Conservation (phyloP, 30 jellyfish, hydroid and myxozoan genomes). For the Morbakka virulenta region DNA sequence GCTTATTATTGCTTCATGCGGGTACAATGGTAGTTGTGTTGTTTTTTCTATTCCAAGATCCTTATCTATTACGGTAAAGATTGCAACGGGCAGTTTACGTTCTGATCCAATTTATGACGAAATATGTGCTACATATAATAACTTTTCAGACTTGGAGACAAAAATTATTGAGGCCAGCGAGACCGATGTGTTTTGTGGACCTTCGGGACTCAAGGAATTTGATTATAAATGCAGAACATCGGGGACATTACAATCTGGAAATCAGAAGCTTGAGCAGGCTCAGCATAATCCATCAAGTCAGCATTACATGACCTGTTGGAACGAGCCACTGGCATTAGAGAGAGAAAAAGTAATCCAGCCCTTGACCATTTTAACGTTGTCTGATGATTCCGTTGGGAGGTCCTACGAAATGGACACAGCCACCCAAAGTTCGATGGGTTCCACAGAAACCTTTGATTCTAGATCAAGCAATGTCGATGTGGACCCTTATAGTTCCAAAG, state of each 20-base stretch:
- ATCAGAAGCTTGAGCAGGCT: background rate
- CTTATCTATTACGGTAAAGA: constrained; percentile 71
- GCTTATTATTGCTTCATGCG: constrained; percentile 75
- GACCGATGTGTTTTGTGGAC: constrained; percentile 10
- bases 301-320: background rate
- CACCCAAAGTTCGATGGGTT: background rate
- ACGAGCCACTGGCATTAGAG: background rate
- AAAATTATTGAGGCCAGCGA: constrained; percentile 45
- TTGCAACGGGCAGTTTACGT: constrained; percentile 65
- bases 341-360: background rate
- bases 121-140: constrained; percentile 58
- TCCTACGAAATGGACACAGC: background rate
- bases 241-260: background rate
- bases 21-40: constrained; percentile 57
- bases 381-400: background rate
- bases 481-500: background rate
- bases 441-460: background rate
- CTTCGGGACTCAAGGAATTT: constrained; percentile 60
- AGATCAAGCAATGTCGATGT: background rate
- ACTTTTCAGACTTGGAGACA: constrained; percentile 14
- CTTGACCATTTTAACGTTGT: background rate
- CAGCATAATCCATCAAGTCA: background rate
- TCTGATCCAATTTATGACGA: constrained; percentile 68
- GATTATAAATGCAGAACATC: constrained; percentile 8
- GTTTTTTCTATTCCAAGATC: constrained; percentile 70